phyloP scores from a whole-genome alignment of 2,888 invertebrate species.

The Protophormia terraenovae region DNA sequence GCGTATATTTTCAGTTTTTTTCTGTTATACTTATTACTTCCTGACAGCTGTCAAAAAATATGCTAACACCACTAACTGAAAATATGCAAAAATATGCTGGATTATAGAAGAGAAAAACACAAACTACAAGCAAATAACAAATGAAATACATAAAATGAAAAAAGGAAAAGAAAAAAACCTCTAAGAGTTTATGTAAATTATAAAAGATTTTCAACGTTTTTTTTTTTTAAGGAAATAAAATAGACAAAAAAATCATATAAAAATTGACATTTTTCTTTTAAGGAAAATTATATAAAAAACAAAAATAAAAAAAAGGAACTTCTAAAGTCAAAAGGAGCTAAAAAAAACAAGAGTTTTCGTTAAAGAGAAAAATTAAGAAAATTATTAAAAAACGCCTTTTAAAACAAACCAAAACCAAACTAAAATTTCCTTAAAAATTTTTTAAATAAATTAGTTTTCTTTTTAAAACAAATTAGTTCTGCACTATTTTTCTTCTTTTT shows the following conservation, averaged over 20 bases:
- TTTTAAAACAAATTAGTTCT: slow-evolving; percentile 51
- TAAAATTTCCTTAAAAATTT: background rate
- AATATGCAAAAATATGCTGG: slow-evolving; percentile 65
- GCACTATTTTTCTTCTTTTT: background rate
- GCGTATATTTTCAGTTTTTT: background rate
- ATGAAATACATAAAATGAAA: slow-evolving; percentile 53
- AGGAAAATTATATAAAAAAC: background rate
- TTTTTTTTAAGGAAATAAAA: slow-evolving; percentile 1
- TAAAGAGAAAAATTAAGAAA: background rate
- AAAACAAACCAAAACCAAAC: background rate
- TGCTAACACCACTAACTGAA: slow-evolving; percentile 74
- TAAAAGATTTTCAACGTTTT: slow-evolving; percentile 8
- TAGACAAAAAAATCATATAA: slow-evolving; percentile 13
- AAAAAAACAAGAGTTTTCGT: too few species aligned
- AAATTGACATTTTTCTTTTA: slow-evolving; percentile 55
- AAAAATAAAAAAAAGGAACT: slow-evolving; percentile 49
- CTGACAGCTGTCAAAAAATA: slow-evolving; percentile 79
- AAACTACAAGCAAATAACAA: slow-evolving; percentile 70
- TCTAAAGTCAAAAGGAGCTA: slow-evolving; percentile 54
- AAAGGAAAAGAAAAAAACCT: slow-evolving; percentile 68
- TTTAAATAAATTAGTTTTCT: background rate
- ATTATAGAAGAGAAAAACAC: slow-evolving; percentile 42
- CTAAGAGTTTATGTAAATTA: slow-evolving; percentile 67
- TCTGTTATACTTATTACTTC: slow-evolving; percentile 76
- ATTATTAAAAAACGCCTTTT: slow-evolving; percentile 7